phyloP scores from a whole-genome alignment of 1,140 invertebrate species.

The Eurosta solidaginis region DNA sequence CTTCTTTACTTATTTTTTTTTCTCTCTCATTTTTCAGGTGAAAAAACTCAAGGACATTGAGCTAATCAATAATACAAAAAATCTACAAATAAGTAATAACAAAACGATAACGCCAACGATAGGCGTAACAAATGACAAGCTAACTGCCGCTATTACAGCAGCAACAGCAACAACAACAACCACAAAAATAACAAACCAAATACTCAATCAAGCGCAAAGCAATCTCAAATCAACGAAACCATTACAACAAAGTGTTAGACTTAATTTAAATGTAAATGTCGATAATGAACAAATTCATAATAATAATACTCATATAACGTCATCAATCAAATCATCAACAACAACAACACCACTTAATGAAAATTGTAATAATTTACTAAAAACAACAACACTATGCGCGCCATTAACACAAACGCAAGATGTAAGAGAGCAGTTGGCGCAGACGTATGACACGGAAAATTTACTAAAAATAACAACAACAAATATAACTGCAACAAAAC shows the following conservation, averaged over 20 bases:
- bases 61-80: slow-evolving; percentile 57
- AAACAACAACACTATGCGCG: slow-evolving; percentile 26
- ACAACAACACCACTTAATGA: neutral
- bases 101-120: slow-evolving; percentile 39
- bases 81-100: slow-evolving; percentile 51
- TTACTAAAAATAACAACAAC: neutral
- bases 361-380: slow-evolving; percentile 12
- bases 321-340: slow-evolving; percentile 17
- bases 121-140: slow-evolving; percentile 8
- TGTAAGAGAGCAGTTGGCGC: slow-evolving; percentile 36
- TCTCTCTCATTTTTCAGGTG: slow-evolving; percentile 43
- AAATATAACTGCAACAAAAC: neutral
- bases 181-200: neutral
- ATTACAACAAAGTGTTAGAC: slow-evolving; percentile 19
- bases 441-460: slow-evolving; percentile 15
- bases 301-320: slow-evolving; percentile 31
- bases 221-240: slow-evolving; percentile 11
- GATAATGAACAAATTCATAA: slow-evolving; percentile 37
- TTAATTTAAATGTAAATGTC: slow-evolving; percentile 29
- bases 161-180: neutral
- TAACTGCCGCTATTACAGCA: neutral
- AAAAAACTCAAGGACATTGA: slow-evolving; percentile 60
- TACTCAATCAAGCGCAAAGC: neutral
- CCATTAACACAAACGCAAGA: slow-evolving; percentile 36
- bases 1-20: neutral